Base-by-base conservation (phyloP, 2,113 vertebrate species). In the Sander lucioperca region DNA sequence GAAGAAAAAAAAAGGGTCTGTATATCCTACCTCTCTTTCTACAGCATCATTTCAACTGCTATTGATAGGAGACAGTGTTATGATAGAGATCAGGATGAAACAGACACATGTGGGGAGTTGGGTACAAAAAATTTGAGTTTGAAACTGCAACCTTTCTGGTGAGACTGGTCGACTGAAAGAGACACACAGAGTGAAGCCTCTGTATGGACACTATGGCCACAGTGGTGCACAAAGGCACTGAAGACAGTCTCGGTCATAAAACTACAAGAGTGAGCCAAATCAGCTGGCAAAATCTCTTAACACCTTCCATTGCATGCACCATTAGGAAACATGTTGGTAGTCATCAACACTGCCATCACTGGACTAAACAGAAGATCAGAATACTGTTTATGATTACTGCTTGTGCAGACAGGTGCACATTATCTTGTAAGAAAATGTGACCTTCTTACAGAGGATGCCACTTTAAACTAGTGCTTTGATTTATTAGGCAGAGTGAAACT, bases 1-100 rank as follows among this genome's bases (percentile, higher is more conserved):
- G 30, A 14, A 66, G 39, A 63, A 5, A 36, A 57, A 21, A 71
- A 57, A 76, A 63, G 25, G 25, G 16, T 33, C 53, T 59, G 27
- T 30, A 21, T 63, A 61, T 69, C 27, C 68, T 33, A 7, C 69
- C 58, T 76, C 72, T 27, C 51, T 74, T 21, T 82, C 39, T 43
- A 12, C 7, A 9, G 56, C 69, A 68, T 63, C 61, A 39, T n/a
- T 12, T 65, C 36, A 61, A n/a, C 62, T 74, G 66, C 56, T 27
- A 33, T 33, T 33, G 33, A 33, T 33, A 33, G 5, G 33, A 33
- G 7, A 1, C 0, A 25, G 21, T 15, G 4, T 27, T 30, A 4
- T 47, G 47, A 69, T 45, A 39, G n/a, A 62, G 61, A 45, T 65
- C 76, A 36, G 56, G 74, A 56, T 12, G 33, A 45, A 51, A 25